phyloP scores from a whole-genome alignment of 2,113 vertebrate species.

The Triplophysa dalaica region DNA sequence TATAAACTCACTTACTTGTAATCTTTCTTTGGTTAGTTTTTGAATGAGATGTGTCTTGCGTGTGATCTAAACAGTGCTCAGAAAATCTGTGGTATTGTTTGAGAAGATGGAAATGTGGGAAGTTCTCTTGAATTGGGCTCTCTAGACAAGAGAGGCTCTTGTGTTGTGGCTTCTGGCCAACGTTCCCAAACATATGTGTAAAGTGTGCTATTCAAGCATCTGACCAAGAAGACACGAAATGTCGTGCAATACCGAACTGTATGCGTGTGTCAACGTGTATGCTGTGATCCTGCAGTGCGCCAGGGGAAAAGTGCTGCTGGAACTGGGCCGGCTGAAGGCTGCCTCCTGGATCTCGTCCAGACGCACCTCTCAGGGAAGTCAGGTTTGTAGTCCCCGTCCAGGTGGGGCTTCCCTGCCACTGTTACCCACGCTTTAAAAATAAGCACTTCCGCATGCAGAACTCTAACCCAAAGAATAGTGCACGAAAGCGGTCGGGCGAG shows the following conservation, averaged over 20 bases:
- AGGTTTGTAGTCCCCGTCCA: conserved; percentile 74
- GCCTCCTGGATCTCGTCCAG: conserved; percentile 84
- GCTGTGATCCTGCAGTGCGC: conserved; percentile 78
- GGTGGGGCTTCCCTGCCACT: conserved; percentile 8
- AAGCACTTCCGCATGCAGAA: not conserved
- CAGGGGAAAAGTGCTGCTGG: conserved; percentile 85
- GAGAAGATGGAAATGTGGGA: not conserved
- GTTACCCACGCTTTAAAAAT: not conserved
- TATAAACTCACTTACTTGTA: too few relatives aligned
- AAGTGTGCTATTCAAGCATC: not conserved
- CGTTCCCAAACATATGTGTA: not conserved
- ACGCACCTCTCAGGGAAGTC: conserved; percentile 79
- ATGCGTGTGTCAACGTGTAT: conserved; percentile 31
- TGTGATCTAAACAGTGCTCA: not conserved
- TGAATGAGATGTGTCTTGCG: too few relatives aligned
- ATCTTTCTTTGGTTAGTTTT: too few relatives aligned
- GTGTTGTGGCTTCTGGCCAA: not conserved
- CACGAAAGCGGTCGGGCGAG: conserved; percentile 9
- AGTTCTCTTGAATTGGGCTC: conserved; percentile 7
- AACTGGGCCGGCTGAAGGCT: conserved; percentile 88
- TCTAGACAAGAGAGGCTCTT: not conserved
- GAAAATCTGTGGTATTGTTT: not conserved
- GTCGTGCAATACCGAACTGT: not conserved
- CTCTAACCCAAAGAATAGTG: conserved; percentile 32
- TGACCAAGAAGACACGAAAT: not conserved